Conservation (phyloP, 1,140 invertebrate genomes). For the Aradophagus sp. region DNA sequence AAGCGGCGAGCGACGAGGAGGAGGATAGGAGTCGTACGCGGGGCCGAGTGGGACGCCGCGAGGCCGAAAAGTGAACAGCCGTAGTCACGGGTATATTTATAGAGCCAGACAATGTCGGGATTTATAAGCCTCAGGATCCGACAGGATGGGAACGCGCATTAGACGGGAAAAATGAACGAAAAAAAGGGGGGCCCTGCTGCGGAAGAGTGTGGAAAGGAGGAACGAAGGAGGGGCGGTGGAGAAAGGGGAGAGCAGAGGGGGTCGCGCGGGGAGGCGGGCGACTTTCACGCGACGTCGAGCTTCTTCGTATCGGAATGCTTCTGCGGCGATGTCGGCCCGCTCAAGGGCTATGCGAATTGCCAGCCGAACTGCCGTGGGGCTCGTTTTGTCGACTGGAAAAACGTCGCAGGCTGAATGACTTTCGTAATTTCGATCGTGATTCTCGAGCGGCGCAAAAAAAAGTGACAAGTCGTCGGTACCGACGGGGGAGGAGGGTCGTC, state of each 20-base stretch:
- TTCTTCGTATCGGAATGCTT: slow-evolving; percentile 64
- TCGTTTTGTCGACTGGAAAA: slow-evolving; percentile 53
- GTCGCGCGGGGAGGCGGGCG: slow-evolving; percentile 54
- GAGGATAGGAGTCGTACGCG: too few relatives aligned
- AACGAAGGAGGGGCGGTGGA: slow-evolving; percentile 18
- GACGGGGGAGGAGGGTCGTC: too few relatives aligned
- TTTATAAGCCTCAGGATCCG: slow-evolving; percentile 58
- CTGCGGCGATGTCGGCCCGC: slow-evolving; percentile 45
- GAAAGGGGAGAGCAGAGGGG: slow-evolving; percentile 12
- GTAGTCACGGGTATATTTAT: slow-evolving; percentile 52
- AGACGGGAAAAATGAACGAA: slow-evolving; percentile 56
- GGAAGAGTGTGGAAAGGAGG: slow-evolving; percentile 32
- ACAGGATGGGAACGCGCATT: slow-evolving; percentile 59
- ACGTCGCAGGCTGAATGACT: slow-evolving; percentile 42
- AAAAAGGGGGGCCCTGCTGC: slow-evolving; percentile 14
- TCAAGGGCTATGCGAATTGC: slow-evolving; percentile 52
- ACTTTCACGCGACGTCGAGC: slow-evolving; percentile 65
- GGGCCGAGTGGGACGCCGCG: too few relatives aligned
- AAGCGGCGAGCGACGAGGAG: too few relatives aligned
- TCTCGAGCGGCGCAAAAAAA: too few relatives aligned
- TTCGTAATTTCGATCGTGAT: slow-evolving; percentile 49
- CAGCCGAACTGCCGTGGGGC: slow-evolving; percentile 31
- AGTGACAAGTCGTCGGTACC: too few relatives aligned
- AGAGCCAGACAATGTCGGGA: slow-evolving; percentile 57
- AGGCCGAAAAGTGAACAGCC: slow-evolving; percentile 7